These are phyloP conservation scores for Agriopis marginaria DNA, from an alignment of 2,888 invertebrate genomes.

Conservation along the genomic window DNA sequence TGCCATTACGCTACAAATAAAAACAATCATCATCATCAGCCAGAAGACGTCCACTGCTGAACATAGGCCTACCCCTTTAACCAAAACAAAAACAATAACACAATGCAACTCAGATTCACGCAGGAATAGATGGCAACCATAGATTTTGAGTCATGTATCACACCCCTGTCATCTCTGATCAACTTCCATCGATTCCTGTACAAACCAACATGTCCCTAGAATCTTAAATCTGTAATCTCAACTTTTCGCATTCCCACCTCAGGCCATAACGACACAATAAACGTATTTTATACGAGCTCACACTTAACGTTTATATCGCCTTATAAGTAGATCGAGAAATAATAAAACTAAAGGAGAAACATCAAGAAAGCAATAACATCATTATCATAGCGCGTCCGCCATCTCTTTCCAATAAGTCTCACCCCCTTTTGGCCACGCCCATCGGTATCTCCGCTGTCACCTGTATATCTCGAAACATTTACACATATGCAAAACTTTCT, in stretches of 20 bases:
- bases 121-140: not conserved
- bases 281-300: conserved; percentile 83
- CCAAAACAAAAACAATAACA: not conserved
- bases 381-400: conserved; percentile 85
- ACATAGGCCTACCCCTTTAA: no score
- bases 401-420: conserved; percentile 85
- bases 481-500: conserved; percentile 86
- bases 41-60: no score
- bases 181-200: conserved; percentile 67
- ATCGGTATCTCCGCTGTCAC: conserved; percentile 84
- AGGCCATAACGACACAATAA: conserved; percentile 81
- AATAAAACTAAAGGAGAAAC: conserved; percentile 85
- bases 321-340: conserved; percentile 86
- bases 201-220: conserved; percentile 63
- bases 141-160: conserved; percentile 16
- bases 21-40: no score
- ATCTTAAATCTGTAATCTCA: conserved; percentile 79
- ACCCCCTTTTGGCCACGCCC: conserved; percentile 82
- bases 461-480: conserved; percentile 86
- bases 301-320: conserved; percentile 84
- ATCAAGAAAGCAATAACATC: conserved; percentile 86
- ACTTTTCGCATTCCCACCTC: conserved; percentile 79
- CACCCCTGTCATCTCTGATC: conserved; percentile 62
- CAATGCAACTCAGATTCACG: not conserved
- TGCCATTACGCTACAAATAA: not conserved